Evolutionary conservation across 1,140 invertebrate species (phyloP), one percentile per base, ranked within the genome.

Genomic region (Conus ventricosus): DNA sequence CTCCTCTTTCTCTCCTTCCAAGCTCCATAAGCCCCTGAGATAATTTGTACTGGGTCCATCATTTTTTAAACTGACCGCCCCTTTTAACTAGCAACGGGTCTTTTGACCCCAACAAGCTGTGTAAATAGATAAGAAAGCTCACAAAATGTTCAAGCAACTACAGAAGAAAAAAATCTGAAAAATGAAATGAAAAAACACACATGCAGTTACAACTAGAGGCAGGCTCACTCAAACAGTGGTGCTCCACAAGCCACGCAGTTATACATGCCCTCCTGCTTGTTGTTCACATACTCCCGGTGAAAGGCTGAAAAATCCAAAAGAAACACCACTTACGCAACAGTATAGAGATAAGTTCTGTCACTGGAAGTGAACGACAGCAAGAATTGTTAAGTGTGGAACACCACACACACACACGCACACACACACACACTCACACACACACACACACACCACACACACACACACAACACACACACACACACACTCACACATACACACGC

Each of bases 171-270:
- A 51, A 39, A 78, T 39, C 5, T 39, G 25, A 27, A 11, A 39
- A 78, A 39, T 55, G 8, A 78, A 78, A 78, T 17, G 25, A 54
- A 81, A 81, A 81, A 81, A 23, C 3, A 20, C 1, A 23, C 8
- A 83, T 55, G 54, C 55, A 20, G 4, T 25, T 23, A 83, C 15
- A 84, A 39, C 39, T 39, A 39, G 39, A 39, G 39, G 39, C 39
- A 60, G 57, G n/a, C 82, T 86, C 89, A 94, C 93, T 91, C 91
- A 88, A 94, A 95, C 23, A 94, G 87, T 60, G 92, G 91, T 13
- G 91, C 75, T 67, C 93, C 94, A 91, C 94, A 95, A 87, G 93
- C 94, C 17, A 92, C 91, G 81, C 94, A 95, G 8, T 88, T 89
- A 85, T 95, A 95, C 4, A 93, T 87, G 15, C 94, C 94, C 88